phyloP scores from a whole-genome alignment of 2,797 vertebrate species.

The Takifugu ocellatus region DNA sequence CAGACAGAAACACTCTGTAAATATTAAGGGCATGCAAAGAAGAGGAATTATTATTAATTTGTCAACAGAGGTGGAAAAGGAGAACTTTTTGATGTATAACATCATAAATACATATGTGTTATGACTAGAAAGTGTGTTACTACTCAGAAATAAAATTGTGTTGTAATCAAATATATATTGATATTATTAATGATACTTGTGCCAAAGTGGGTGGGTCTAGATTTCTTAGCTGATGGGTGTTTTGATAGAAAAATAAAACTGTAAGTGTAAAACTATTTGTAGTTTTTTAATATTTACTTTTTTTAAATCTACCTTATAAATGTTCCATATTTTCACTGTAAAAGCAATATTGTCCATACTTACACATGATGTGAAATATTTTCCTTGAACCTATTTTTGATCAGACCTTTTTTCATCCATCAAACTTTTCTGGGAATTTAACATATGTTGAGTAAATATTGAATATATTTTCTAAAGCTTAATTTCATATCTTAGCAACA shows the following conservation, averaged over 20 bases:
- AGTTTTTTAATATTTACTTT: constrained; percentile 72
- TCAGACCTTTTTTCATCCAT: too few relatives aligned
- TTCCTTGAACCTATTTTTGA: too few relatives aligned
- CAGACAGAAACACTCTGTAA: constrained; percentile 68
- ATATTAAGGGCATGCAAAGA: constrained; percentile 77
- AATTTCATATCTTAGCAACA: neutral
- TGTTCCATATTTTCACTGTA: constrained; percentile 69
- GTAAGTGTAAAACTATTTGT: constrained; percentile 70
- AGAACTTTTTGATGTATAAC: constrained; percentile 59
- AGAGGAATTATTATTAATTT: constrained; percentile 57
- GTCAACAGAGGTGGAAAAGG: constrained; percentile 56
- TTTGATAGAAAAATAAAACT: constrained; percentile 58
- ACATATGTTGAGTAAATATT: too few relatives aligned
- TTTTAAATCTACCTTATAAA: constrained; percentile 74
- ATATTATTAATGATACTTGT: constrained; percentile 69
- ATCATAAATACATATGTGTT: constrained; percentile 57
- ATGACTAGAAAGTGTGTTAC: constrained; percentile 71
- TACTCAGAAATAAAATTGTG: constrained; percentile 71
- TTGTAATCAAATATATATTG: constrained; percentile 67
- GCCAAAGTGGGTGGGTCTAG: constrained; percentile 71
- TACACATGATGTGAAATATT: constrained; percentile 15
- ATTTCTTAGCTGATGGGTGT: constrained; percentile 59
- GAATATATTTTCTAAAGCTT: too few relatives aligned
- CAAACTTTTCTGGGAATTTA: too few relatives aligned
- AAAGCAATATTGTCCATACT: constrained; percentile 76